Conservation (phyloP, 2,113 vertebrate species). For the Oreochromis tanganicae region DNA sequence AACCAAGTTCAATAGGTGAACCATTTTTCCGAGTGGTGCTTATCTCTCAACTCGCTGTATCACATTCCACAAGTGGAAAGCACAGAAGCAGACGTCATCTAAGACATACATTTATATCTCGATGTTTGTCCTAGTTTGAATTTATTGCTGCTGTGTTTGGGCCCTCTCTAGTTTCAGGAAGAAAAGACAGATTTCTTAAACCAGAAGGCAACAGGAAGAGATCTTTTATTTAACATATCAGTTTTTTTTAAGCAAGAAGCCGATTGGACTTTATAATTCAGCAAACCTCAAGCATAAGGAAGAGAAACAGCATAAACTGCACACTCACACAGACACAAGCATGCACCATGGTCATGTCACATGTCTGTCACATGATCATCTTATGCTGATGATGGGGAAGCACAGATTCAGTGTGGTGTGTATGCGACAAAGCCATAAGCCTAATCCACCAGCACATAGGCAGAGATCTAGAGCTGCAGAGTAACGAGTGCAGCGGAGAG, state of each 20-base stretch:
- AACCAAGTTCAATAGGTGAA: conserved; percentile 1
- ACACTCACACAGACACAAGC: not conserved
- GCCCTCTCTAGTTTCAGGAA: conserved; percentile 15
- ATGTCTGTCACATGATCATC: conserved; percentile 60
- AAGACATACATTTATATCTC: conserved; percentile 6
- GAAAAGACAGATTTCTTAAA: not conserved
- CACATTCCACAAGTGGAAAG: conserved; percentile 5
- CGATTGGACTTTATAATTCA: not conserved
- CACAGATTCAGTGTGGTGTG: conserved; percentile 10
- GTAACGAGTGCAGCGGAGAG: not conserved
- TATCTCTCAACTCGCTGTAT: conserved; percentile 17
- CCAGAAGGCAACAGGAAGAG: not conserved
- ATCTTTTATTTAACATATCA: not conserved
- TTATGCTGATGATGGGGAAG: conserved; percentile 48
- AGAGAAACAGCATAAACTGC: conserved; percentile 17
- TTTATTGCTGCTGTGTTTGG: conserved; percentile 8
- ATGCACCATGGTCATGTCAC: conserved; percentile 25
- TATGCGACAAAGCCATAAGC: conserved; percentile 14
- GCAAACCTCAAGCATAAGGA: conserved; percentile 13
- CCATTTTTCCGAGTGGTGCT: conserved; percentile 2
- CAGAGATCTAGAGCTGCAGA: conserved; percentile 20
- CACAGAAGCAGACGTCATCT: not conserved
- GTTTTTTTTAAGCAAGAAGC: not conserved
- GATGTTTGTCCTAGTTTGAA: not conserved
- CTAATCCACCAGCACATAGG: conserved; percentile 23